A percentile compares a stretch with the other conserved stretches of the same genome.
Conservation (phyloP, 2,888 invertebrate genomes). For the Pilophorus perplexus region DNA sequence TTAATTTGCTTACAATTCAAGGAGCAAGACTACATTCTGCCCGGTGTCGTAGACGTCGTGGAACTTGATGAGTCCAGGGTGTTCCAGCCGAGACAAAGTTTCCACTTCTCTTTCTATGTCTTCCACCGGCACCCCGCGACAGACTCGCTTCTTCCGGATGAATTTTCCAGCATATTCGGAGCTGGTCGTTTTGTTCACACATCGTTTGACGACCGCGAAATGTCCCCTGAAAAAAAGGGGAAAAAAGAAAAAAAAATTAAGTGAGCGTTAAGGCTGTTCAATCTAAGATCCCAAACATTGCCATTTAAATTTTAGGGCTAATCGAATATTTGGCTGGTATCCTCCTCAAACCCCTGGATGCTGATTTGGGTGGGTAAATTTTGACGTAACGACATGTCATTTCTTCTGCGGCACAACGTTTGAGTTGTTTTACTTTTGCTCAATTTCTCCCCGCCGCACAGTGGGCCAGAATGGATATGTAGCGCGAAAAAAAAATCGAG, state of each 20-base stretch:
- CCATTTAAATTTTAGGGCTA: no score
- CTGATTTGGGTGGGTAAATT: no score
- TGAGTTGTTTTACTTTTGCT: no score
- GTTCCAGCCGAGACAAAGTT: slow-evolving; percentile 58
- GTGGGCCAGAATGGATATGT: no score
- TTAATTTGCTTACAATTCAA: slow-evolving; percentile 55
- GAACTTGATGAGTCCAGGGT: slow-evolving; percentile 63
- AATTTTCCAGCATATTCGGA: slow-evolving; percentile 63
- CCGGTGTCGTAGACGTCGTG: slow-evolving; percentile 63
- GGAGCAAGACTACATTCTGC: slow-evolving; percentile 60
- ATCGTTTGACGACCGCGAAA: slow-evolving; percentile 63
- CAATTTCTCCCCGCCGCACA: no score
- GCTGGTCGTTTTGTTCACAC: slow-evolving; percentile 56
- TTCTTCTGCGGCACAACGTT: no score
- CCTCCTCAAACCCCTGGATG: no score
- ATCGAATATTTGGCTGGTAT: no score
- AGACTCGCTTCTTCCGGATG: slow-evolving; percentile 60
- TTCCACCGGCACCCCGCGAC: slow-evolving; percentile 59
- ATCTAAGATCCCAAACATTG: not conserved
- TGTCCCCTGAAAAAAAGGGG: slow-evolving; percentile 58
- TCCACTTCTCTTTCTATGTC: slow-evolving; percentile 62
- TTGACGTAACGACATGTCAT: no score
- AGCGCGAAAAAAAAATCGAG: no score
- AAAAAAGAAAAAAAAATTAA: not conserved
- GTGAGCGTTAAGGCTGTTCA: not conserved